Evolutionary conservation across 1,140 invertebrate genomes (phyloP).

Genomic region (Tribolium castaneum): DNA sequence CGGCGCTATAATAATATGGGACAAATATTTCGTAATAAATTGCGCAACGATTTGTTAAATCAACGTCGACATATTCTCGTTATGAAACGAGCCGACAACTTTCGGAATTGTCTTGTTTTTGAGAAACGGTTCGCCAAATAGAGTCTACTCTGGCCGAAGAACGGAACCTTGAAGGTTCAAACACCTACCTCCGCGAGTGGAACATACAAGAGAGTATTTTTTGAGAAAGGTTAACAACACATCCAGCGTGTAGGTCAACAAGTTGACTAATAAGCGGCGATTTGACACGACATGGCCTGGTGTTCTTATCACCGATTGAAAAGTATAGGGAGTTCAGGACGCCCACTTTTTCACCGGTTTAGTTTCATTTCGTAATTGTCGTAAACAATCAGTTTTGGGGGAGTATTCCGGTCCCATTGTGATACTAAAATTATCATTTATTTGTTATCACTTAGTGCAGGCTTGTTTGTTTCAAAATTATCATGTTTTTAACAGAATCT

Average conservation of each 20-base stretch:
- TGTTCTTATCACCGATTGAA: background rate
- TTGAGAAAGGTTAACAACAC: conserved; percentile 37
- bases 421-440: background rate
- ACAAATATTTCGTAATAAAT: conserved; percentile 39
- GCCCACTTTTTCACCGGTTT: conserved; percentile 10
- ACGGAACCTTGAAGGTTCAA: conserved; percentile 45
- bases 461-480: conserved; percentile 23
- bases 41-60: background rate
- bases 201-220: conserved; percentile 20
- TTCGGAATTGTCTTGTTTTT: background rate
- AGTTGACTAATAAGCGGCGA: conserved; percentile 10
- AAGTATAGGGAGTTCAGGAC: background rate
- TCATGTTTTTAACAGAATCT: conserved; percentile 14
- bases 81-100: conserved; percentile 4
- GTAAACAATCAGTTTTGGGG: background rate
- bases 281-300: background rate
- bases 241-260: conserved; percentile 36
- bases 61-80: conserved; percentile 2
- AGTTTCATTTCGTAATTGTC: background rate
- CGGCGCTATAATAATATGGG: conserved; percentile 21
- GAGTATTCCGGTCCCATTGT: conserved; percentile 13
- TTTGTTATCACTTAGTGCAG: conserved; percentile 6
- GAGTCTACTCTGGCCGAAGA: background rate
- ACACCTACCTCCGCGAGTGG: conserved; percentile 31
- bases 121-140: background rate